phyloP scores from a whole-genome alignment of 2,888 invertebrate genomes.

The Lepas anatifera region DNA sequence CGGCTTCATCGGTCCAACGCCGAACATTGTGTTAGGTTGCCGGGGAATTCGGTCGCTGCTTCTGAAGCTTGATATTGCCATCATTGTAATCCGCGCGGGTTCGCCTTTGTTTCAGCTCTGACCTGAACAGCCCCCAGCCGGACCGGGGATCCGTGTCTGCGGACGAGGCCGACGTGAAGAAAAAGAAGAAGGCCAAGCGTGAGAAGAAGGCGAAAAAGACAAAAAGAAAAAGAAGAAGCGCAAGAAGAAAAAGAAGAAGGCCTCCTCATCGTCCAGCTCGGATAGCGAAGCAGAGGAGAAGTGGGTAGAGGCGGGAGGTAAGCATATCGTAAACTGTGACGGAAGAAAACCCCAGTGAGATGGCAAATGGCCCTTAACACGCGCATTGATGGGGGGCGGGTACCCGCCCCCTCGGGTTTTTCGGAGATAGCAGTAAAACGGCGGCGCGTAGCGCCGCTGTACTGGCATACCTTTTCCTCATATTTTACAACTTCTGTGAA shows the following conservation, averaged over 20 bases:
- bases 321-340: neutral
- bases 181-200: conserved; percentile 20
- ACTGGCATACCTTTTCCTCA: too few relatives aligned
- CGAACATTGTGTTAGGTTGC: too few relatives aligned
- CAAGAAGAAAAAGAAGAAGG: conserved; percentile 22
- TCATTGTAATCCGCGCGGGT: too few relatives aligned
- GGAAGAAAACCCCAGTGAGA: neutral
- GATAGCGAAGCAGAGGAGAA: conserved; percentile 20
- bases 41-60: too few relatives aligned
- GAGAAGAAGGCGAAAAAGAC: conserved; percentile 27
- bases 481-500: too few relatives aligned
- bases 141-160: neutral
- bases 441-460: too few relatives aligned
- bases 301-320: conserved; percentile 24
- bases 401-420: too few relatives aligned
- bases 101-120: conserved; percentile 21
- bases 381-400: too few relatives aligned
- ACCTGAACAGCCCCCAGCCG: conserved; percentile 19
- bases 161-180: neutral
- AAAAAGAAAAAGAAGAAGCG: conserved; percentile 30
- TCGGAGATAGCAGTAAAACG: too few relatives aligned
- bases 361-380: neutral
- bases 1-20: too few relatives aligned
- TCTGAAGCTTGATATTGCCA: too few relatives aligned
- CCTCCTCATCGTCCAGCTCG: conserved; percentile 19